These are phyloP conservation scores for Scaptomyza cyrtandrae DNA, from an alignment of 2,888 invertebrate genomes.

Conservation along the genomic window DNA sequence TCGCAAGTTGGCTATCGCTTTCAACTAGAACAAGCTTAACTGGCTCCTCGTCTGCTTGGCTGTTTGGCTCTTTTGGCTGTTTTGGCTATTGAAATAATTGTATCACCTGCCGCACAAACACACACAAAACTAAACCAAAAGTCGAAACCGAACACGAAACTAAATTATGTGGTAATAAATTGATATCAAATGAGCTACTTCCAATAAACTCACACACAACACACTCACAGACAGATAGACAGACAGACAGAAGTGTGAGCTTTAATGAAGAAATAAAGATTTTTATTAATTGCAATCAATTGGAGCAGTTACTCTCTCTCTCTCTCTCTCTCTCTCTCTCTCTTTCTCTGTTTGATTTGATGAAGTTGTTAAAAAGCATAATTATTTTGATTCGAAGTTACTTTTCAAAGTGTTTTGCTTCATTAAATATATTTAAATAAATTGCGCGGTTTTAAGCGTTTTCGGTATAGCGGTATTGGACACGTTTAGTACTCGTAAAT, in stretches of 20 bases:
- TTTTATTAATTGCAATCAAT: conserved; percentile 79
- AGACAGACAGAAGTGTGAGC: conserved; percentile 14
- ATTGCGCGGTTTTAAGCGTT: not conserved
- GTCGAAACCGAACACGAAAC: conserved; percentile 12
- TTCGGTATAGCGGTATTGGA: conserved; percentile 7
- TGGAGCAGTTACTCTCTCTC: conserved; percentile 32
- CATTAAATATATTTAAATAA: conserved; percentile 70
- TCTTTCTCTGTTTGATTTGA: not conserved
- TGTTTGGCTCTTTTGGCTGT: conserved; percentile 30
- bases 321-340: too few species aligned
- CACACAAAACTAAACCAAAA: conserved; percentile 1
- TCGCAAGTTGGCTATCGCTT: conserved; percentile 67
- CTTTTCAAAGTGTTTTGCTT: conserved; percentile 40
- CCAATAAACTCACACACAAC: conserved; percentile 30
- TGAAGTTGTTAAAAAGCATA: conserved; percentile 45
- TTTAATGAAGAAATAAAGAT: conserved; percentile 76
- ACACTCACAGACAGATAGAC: not conserved
- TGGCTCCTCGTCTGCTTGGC: conserved; percentile 43
- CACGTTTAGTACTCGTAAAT: conserved; percentile 26
- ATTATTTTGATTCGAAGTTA: conserved; percentile 32
- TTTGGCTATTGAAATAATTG: conserved; percentile 68
- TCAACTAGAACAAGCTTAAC: conserved; percentile 78
- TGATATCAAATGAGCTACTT: conserved; percentile 70
- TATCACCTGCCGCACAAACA: conserved; percentile 59
- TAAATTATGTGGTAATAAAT: conserved; percentile 77